Evolutionary conservation across 2,888 invertebrate genomes (phyloP).

Genomic region (Agelastica alni): DNA sequence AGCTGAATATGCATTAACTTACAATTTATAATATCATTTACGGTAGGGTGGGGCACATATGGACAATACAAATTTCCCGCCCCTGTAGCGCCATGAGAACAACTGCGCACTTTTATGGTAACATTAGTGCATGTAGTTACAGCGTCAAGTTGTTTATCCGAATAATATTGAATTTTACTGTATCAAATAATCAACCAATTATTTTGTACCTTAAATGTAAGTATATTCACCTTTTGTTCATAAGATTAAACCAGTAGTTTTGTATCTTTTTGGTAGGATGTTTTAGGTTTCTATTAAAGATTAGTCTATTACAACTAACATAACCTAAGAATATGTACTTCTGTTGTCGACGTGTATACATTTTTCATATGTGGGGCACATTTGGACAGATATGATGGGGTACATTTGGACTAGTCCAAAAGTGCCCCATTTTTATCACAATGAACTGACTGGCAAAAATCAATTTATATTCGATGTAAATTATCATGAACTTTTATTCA

Average conservation of each 20-base stretch:
- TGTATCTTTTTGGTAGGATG: neutral
- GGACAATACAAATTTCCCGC: conserved; percentile 15
- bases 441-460: conserved; percentile 2
- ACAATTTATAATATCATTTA: too few species aligned
- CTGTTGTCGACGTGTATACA: neutral
- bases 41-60: conserved; percentile 9
- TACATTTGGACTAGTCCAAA: conserved; percentile 13
- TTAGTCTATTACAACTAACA: neutral
- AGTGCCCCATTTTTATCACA: conserved; percentile 11
- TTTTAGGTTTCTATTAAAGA: neutral
- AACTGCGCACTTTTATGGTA: neutral
- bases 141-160: neutral
- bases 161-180: neutral
- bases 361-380: conserved; percentile 13
- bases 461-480: conserved; percentile 2
- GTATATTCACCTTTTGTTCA: neutral
- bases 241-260: neutral
- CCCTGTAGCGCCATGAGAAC: conserved; percentile 7
- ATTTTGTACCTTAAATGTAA: conserved; percentile 1
- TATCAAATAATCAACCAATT: neutral
- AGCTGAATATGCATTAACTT: too few species aligned
- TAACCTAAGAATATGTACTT: neutral
- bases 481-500: conserved; percentile 2
- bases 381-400: conserved; percentile 13
- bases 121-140: conserved; percentile 2